A percentile compares a stretch with the other conserved stretches of the same genome.
Conservation (phyloP, 2,113 vertebrate genomes). For the Corythaeola cristata region DNA sequence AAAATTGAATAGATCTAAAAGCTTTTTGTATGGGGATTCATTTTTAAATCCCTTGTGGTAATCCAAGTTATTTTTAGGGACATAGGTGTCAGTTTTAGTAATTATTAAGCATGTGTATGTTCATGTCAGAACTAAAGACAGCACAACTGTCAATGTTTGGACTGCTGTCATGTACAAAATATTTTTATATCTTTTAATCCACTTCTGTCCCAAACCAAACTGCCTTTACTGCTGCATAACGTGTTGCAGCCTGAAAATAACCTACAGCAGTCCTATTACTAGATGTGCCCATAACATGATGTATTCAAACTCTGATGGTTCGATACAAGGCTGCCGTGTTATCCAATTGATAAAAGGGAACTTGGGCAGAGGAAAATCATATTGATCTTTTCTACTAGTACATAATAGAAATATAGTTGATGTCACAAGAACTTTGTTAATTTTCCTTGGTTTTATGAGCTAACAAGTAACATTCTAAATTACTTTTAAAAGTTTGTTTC, state of each 20-base stretch:
- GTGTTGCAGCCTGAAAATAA: neutral
- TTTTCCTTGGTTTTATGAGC: neutral
- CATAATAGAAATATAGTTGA: neutral
- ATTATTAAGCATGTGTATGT: neutral
- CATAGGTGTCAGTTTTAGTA: neutral
- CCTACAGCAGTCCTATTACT: neutral
- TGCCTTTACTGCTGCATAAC: neutral
- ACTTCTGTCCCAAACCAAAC: neutral
- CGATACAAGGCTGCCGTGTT: neutral
- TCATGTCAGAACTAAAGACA: neutral
- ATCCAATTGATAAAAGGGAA: neutral
- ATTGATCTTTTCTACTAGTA: neutral
- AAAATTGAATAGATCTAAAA: neutral
- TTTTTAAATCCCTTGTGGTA: neutral
- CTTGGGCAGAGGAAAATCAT: constrained; percentile 12
- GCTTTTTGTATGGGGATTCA: neutral
- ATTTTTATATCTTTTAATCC: neutral
- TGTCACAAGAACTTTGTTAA: neutral
- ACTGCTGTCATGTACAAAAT: neutral
- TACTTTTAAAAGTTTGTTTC: neutral
- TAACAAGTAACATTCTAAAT: neutral
- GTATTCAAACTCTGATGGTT: neutral
- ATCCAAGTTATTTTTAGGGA: neutral
- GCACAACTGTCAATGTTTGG: neutral
- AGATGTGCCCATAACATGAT: neutral